Evolutionary conservation across 2,113 vertebrate genomes (phyloP), one percentile per base, ranked within the genome.

Genomic region (Elephantulus edwardii): DNA sequence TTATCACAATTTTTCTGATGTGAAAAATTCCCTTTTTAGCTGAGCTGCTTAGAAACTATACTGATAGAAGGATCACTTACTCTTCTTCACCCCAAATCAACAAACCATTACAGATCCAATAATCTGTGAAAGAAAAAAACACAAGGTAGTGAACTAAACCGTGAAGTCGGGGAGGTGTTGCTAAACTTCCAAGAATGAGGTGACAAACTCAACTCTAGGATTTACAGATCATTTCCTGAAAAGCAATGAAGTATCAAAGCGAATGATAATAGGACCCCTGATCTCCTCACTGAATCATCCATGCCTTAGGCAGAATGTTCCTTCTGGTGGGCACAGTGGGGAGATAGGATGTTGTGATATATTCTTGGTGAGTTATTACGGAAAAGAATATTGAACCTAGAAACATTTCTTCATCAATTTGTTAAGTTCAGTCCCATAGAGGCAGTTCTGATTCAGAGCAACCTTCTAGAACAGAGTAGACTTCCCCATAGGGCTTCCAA

Each of bases 171-270:
- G 46, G 75, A 91, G 70, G 35, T 78, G 14, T 82, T 95, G 70
- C 88, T 93, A 60, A 71, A 78, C 52, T 66, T 95, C 62, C 56
- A 96, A 88, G 85, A 95, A 93, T 71, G 70, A 93, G 70, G 85
- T 87, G 82, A 71, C 56, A 93, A 79, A 74, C 30, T 60, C 58
- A 95, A 60, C 11, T 91, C 58, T 77, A 91, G 26, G 62, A 70
- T 89, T 93, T 95, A 88, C 86, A 96, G 86, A 92, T 89, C 44
- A 86, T 83, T 92, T 94, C 56, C 77, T 89, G 35, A 83, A 95
- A 14, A 74, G 72, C 38, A 80, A 70, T 70, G 74, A 94, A 81
- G 92, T 94, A 84, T 92, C 92, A 60, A 56, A 38, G 62, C 48
- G 30, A 71, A 52, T 48, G 70, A 71, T 48, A 79, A 70, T 46